Base-by-base conservation (phyloP, 2,888 invertebrate genomes). In the Aromia moschata region DNA sequence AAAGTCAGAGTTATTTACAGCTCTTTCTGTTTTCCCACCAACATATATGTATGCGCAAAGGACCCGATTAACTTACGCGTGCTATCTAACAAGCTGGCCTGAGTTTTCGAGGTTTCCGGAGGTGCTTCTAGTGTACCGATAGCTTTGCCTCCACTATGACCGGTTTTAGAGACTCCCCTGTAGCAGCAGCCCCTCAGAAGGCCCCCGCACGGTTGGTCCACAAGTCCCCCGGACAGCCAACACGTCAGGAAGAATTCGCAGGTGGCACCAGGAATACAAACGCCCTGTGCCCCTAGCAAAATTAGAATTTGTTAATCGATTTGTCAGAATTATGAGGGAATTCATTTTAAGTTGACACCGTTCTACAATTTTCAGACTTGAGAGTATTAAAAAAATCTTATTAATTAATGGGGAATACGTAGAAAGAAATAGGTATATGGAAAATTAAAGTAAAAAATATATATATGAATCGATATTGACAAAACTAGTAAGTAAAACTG, bases 191-290 rank as follows among this genome's bases (percentile, higher is more conserved):
- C 93, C 78, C 89, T 91, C 70, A 94, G 84, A 67, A 94, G 84
- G 53, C 84, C 84, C 47, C 73, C 77, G 80, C 94, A 95, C 66
- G 92, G 87, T 68, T 92, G 92, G 75, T 94, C 93, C 76, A 94
- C 84, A 58, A 93, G 84, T 60, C 94, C 94, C 70, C 93, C 92
- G 60, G 91, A 87, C 86, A 94, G 88, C 94, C 94, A 95, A 83
- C 94, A 95, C 81, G 91, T 88, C 76, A 94, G 86, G 85, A 94
- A 94, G 84, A 94, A 94, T 81, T 94, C 94, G 81, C 95, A 95
- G 66, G 89, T 90, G 55, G 92, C 89, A 60, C 91, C 93, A 74
- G 88, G 86, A 40, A 86, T 82, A 78, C 91, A 91, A 67, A 83
- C 82, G 55, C 84, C 83, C 69, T 85, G 84, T 43, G 65, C 63